These are phyloP conservation scores for Eulemur albifrons DNA, from an alignment of 2,797 vertebrate species.

Conservation along the genomic window DNA sequence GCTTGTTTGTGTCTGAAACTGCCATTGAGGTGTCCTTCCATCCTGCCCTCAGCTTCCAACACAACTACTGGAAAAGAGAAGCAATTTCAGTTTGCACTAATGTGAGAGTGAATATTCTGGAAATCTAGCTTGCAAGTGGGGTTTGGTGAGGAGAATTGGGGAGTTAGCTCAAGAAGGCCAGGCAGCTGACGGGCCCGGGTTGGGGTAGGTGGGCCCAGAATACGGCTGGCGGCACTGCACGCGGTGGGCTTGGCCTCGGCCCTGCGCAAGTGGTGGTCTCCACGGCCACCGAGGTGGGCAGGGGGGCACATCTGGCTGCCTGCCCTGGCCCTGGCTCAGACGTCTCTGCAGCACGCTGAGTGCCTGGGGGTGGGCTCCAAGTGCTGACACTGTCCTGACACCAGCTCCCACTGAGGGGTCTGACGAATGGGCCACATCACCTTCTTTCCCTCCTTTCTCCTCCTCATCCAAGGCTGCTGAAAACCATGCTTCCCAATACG, in stretches of 20 bases:
- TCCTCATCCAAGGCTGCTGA: not conserved
- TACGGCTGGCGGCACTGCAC: not conserved
- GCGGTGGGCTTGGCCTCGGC: fast-evolving
- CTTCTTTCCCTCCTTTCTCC: not conserved
- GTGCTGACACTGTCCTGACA: not conserved
- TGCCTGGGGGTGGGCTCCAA: not conserved
- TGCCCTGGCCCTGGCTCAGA: not conserved
- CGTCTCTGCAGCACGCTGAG: not conserved
- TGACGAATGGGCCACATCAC: not conserved
- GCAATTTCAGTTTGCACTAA: not conserved
- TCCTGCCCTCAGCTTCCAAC: not conserved
- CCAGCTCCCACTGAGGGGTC: not conserved
- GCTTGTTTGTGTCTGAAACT: not conserved
- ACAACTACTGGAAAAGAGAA: fast-evolving
- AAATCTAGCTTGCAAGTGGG: fast-evolving
- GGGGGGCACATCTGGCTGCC: no score
- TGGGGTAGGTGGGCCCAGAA: not conserved
- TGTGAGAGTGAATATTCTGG: not conserved
- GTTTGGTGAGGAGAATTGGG: not conserved
- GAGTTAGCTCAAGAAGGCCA: not conserved
- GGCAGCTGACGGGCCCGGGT: no score
- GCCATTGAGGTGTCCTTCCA: fast-evolving
- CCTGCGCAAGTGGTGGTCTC: no score
- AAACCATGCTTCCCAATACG: not conserved
- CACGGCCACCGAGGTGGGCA: no score